Conservation (phyloP, 2,888 invertebrate genomes). For the Leptodirus hochenwartii region DNA sequence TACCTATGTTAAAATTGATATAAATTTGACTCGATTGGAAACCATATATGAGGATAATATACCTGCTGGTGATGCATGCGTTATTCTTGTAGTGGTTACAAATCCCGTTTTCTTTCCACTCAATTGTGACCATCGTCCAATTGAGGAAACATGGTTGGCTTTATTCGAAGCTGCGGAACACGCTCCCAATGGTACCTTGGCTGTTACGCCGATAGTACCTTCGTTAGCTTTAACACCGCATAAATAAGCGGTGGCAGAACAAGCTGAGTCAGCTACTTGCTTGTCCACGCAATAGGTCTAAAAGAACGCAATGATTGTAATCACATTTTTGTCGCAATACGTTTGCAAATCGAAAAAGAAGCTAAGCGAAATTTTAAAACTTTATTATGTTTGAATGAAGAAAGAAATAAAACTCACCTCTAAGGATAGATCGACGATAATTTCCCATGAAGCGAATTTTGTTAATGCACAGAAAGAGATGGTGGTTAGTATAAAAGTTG, state of each 20-base stretch:
- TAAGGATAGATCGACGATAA: too few species aligned
- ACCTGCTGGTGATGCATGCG: constrained; percentile 56
- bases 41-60: constrained; percentile 14
- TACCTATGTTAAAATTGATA: constrained; percentile 24
- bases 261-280: constrained; percentile 63
- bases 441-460: too few species aligned
- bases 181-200: constrained; percentile 35
- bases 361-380: too few species aligned
- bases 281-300: constrained; percentile 54
- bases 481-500: too few species aligned
- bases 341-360: too few species aligned
- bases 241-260: constrained; percentile 57
- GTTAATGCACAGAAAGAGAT: too few species aligned
- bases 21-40: constrained; percentile 1
- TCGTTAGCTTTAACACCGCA: constrained; percentile 56
- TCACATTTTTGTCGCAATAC: neutral
- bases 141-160: constrained; percentile 38
- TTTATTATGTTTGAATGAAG: too few species aligned
- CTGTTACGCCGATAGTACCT: constrained; percentile 53
- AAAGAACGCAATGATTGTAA: constrained; percentile 4
- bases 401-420: too few species aligned
- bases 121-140: constrained; percentile 52
- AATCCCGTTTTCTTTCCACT: constrained; percentile 40
- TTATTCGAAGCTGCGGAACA: constrained; percentile 35
- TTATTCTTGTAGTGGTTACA: constrained; percentile 57